Base-by-base conservation (phyloP, 2,113 vertebrate species). In the Calidris pygmaea region DNA sequence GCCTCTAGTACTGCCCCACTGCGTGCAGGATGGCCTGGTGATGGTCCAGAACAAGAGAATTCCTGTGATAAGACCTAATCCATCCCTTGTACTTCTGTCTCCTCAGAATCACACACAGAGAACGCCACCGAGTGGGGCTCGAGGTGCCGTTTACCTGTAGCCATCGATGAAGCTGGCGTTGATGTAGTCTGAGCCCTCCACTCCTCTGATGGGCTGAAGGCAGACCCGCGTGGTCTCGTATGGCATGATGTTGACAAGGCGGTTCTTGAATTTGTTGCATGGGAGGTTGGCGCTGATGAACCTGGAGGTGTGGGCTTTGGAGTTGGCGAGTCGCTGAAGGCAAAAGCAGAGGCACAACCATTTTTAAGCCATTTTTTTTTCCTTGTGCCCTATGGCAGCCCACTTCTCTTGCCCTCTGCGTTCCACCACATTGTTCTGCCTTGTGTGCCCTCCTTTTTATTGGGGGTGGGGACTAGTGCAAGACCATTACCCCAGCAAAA, bases 191-290 rank as follows among this genome's bases (percentile, higher is more conserved):
- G 99, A 99, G 45, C 99, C 99, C 94, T 99, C 99, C 78, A 99
- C 98, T 7, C 99, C 99, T 9, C 99, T 98, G 98, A 99, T 99
- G 97, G 99, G 99, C 98, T 99, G 99, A 62, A 99, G 98, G 93
- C 99, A 99, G 92, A 99, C 99, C 3, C 99, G 98, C 0, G 99
- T 99, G 91, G 98, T 99, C 98, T 99, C 99, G 2, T 99, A 99
- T 7, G 99, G 99, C 99, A 99, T 99, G 98, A 99, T 99, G 98
- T 99, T 99, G 29, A 99, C 99, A 82, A 99, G 98, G 90, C 99
- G 99, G 93, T 99, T 99, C 98, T 99, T 99, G 97, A 99, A 99
- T 94, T 99, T 99, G 99, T 99, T 99, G 97, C 99, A 99, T 21
- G 99, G 99, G 81, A 99, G 98, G 96, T 99, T 99, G 98, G 99